These are phyloP conservation scores for Lymantria dispar DNA, from an alignment of 2,888 invertebrate genomes.

Conservation along the genomic window DNA sequence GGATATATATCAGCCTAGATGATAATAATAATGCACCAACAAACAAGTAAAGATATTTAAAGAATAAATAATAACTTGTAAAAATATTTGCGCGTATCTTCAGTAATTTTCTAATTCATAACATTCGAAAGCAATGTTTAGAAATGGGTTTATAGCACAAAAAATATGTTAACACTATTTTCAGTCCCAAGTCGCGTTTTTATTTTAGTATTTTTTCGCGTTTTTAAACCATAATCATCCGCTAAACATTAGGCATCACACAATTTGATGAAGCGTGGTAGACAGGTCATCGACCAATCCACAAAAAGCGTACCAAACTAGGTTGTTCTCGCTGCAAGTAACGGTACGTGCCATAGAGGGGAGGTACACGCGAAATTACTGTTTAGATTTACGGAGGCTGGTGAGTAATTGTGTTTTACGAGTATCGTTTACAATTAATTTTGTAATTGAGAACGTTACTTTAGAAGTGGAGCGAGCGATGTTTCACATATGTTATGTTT, in stretches of 20 bases:
- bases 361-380: constrained; percentile 47
- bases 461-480: constrained; percentile 20
- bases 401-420: constrained; percentile 33
- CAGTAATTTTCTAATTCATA: too few species aligned
- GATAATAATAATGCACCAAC: too few species aligned
- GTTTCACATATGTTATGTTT: constrained; percentile 23
- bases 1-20: too few species aligned
- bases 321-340: constrained; percentile 44
- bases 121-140: too few species aligned
- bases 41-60: too few species aligned
- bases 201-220: too few species aligned
- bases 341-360: constrained; percentile 42
- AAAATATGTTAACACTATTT: too few species aligned
- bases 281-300: constrained; percentile 51
- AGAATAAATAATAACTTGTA: too few species aligned
- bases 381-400: constrained; percentile 40
- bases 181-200: too few species aligned
- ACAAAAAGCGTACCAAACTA: constrained; percentile 49
- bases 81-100: too few species aligned
- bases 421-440: constrained; percentile 28
- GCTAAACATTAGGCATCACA: neutral
- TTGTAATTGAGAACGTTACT: constrained; percentile 22
- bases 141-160: too few species aligned
- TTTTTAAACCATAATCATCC: too few species aligned
- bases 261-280: constrained; percentile 18